Base-by-base conservation (phyloP, 2,113 vertebrate genomes). In the Archocentrus centrarchus region DNA sequence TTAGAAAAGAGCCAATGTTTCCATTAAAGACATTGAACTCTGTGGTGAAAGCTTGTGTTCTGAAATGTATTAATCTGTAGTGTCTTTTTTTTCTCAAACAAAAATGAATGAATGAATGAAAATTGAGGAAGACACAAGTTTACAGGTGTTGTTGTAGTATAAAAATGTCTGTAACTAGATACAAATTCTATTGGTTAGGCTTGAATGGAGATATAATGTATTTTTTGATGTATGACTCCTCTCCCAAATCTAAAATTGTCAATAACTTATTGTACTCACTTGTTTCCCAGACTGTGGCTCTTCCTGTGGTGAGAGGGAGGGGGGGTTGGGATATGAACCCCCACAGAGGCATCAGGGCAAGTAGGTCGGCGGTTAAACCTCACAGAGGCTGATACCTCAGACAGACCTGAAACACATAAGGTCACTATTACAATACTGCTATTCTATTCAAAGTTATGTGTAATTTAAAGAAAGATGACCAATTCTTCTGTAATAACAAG, bases 281-380 rank as follows among this genome's bases (percentile, higher is more conserved):
- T 98, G 96, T 98, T 98, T 89, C 98, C 98, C 89, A 99, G 94
- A 93, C 98, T 99, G 93, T 98, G 98, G 90, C 98, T 99, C 96
- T 99, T 99, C 90, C 98, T 96, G 94, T 99, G 98, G 83, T 98
- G 96, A 5, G 97, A 97, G 6, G 97, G 96, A 1, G 98, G 97
- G 1, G 97, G 97, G 0, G 97, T 98, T 62, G 96, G 95, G 20
- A 98, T 95, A 80, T 95, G 96, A 58, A 96, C 94, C 18, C 96
- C 96, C 75, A 99, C 96, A 2, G 98, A 98, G 2, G 98, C 94
- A 5, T 99, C 98, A 2, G 98, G 98, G 92, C 98, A 99, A 0
- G 98, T 99, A 37, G 98, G 98, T 47, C 98, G 96, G 27, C 97
- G 96, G 94, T 92, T 97, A 89, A 97, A 98, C 89, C 97, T 96